A percentile compares a stretch with the other conserved stretches of the same genome.
Evolutionary conservation across 2,113 vertebrate species (phyloP).

Genomic region (Lampris megalopsis): DNA sequence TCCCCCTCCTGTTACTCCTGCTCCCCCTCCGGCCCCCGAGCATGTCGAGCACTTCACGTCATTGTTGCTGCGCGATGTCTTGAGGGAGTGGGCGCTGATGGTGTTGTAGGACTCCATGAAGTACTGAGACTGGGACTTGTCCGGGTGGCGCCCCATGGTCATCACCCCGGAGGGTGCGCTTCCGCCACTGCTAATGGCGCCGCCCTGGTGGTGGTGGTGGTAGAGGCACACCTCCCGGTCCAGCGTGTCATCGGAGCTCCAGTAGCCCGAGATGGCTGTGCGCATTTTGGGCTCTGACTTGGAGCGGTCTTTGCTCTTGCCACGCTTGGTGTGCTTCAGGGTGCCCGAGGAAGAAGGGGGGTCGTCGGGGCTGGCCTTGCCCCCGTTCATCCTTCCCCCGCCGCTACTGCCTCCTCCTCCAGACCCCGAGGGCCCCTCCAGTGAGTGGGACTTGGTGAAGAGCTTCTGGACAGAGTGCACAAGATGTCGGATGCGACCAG

Average conservation of each 20-base stretch:
- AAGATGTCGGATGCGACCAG: slow-evolving; percentile 94
- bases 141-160: slow-evolving; percentile 90
- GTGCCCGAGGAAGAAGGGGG: slow-evolving; percentile 74
- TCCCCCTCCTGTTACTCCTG: slow-evolving; percentile 25
- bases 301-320: slow-evolving; percentile 95
- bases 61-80: slow-evolving; percentile 94
- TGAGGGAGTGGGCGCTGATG: slow-evolving; percentile 93
- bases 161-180: slow-evolving; percentile 88
- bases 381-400: slow-evolving; percentile 78
- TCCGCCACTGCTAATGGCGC: slow-evolving; percentile 15
- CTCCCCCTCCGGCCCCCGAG: slow-evolving; percentile 75
- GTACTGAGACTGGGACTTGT: slow-evolving; percentile 90
- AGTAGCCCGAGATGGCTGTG: slow-evolving; percentile 93
- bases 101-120: slow-evolving; percentile 97
- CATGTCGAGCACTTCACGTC: slow-evolving; percentile 83
- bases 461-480: slow-evolving; percentile 97
- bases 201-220: slow-evolving; percentile 79
- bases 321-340: slow-evolving; percentile 85
- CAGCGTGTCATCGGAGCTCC: slow-evolving; percentile 94
- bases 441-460: slow-evolving; percentile 89
- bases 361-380: slow-evolving; percentile 79
- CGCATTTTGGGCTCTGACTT: slow-evolving; percentile 93
- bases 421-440: slow-evolving; percentile 84
- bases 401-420: slow-evolving; percentile 76
- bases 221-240: slow-evolving; percentile 84